Evolutionary conservation across 2,113 vertebrate genomes (phyloP).

Genomic region (Cacatua alba): DNA sequence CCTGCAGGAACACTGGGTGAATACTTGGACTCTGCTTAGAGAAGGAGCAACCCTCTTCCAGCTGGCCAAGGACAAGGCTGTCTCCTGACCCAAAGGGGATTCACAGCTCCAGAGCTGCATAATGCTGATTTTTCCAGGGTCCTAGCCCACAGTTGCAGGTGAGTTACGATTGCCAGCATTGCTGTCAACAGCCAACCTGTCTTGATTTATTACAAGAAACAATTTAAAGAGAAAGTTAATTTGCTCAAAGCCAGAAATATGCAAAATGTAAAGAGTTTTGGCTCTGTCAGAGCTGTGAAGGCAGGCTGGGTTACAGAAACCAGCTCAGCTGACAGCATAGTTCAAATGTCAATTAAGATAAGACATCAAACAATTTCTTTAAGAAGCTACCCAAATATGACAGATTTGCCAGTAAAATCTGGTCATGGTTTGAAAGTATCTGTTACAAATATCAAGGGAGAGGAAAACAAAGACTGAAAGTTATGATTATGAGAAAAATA

Average conservation of each 20-base stretch:
- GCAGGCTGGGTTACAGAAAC: constrained; percentile 29
- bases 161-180: neutral
- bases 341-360: constrained; percentile 55
- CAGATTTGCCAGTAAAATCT: neutral
- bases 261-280: neutral
- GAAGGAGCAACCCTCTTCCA: neutral
- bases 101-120: neutral
- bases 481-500: neutral
- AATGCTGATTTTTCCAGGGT: neutral
- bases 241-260: neutral
- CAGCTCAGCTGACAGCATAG: constrained; percentile 39
- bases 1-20: too few species aligned
- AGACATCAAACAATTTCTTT: constrained; percentile 19
- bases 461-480: neutral
- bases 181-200: neutral
- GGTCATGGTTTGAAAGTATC: neutral
- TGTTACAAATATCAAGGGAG: neutral
- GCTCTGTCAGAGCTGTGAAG: neutral
- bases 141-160: neutral
- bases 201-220: neutral
- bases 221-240: neutral
- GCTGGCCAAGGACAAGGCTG: neutral
- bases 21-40: too few species aligned
- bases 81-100: neutral
- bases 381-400: constrained; percentile 7